A percentile compares a stretch with the other conserved stretches of the same genome.
phyloP scores from a whole-genome alignment of 2,113 vertebrate genomes.

The Poeciliopsis turrubarensis region DNA sequence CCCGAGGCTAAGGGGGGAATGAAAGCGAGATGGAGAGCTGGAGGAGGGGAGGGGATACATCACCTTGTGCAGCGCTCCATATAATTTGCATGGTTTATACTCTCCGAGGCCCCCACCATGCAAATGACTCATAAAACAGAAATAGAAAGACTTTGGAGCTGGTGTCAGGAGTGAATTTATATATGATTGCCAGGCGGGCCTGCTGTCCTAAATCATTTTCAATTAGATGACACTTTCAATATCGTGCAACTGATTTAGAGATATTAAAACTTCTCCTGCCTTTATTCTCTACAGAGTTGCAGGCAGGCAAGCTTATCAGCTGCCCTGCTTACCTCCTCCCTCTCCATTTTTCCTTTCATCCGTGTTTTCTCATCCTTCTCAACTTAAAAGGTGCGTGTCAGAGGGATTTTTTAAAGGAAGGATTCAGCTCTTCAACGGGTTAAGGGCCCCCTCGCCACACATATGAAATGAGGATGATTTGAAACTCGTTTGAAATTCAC shows the following conservation, averaged over 20 bases:
- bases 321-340: constrained; percentile 19
- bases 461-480: constrained; percentile 62
- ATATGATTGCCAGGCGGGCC: constrained; percentile 75
- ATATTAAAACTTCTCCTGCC: constrained; percentile 82
- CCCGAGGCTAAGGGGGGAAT: constrained; percentile 70
- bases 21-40: constrained; percentile 58
- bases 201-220: constrained; percentile 83
- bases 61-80: constrained; percentile 78
- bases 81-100: constrained; percentile 85
- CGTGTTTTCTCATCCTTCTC: constrained; percentile 57
- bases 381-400: constrained; percentile 67
- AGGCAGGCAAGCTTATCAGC: constrained; percentile 64
- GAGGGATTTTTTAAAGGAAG: constrained; percentile 42
- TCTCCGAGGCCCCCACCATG: constrained; percentile 82
- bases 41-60: constrained; percentile 65
- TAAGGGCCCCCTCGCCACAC: constrained; percentile 31
- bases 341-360: constrained; percentile 45
- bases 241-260: constrained; percentile 82
- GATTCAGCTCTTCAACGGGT: constrained; percentile 31
- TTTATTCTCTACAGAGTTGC: constrained; percentile 70
- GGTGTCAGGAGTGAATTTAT: constrained; percentile 82
- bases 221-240: constrained; percentile 87
- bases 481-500: constrained; percentile 65
- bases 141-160: constrained; percentile 80
- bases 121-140: constrained; percentile 84